Evolutionary conservation across 2,888 invertebrate species (phyloP), one percentile per base, ranked within the genome.

Genomic region (Megamerina dolium): DNA sequence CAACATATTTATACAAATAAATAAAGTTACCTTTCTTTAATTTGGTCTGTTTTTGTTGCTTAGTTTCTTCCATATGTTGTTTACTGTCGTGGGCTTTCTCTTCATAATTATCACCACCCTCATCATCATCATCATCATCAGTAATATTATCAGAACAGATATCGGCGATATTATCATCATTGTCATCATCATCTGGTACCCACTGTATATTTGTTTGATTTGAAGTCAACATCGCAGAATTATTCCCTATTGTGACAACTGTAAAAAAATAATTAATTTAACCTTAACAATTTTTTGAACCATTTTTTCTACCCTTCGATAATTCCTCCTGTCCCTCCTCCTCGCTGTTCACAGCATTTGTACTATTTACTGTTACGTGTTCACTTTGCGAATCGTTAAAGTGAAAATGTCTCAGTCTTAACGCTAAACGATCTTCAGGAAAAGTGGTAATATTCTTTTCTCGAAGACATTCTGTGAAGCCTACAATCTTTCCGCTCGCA

Each of bases 401-500:
- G 13, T 48, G 55, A 40, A 63, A 64, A 23, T 59, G 42, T 10
- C 59, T 48, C 4, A 64, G 40, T 48, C 56, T 58, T 5, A 63
- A 21, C 0, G 54, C 51, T 6, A 63, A 40, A 17, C 56, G 56
- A 41, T 64, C 61, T 31, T 63, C 60, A 16, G 59, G 52, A 34
- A 61, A 35, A 2, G 57, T 51, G 2, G 57, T 59, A 20, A 60
- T 58, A 21, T 56, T 54, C 43, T 59, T 55, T n/a, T 56, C 43
- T 20, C 51, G 48, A 20, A 65, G 36, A 36, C 61, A 63, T 47
- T 63, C 61, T 1, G 60, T 58, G 45, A 65, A 56, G 41, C 61
- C 64, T n/a, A n/a, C n/a, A n/a, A n/a, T n/a, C n/a, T n/a, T n/a
- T n/a, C n/a, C n/a, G n/a, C n/a, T n/a, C n/a, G 52, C 55, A 1